phyloP scores from a whole-genome alignment of 2,888 invertebrate species.

The Apoderus coryli region DNA sequence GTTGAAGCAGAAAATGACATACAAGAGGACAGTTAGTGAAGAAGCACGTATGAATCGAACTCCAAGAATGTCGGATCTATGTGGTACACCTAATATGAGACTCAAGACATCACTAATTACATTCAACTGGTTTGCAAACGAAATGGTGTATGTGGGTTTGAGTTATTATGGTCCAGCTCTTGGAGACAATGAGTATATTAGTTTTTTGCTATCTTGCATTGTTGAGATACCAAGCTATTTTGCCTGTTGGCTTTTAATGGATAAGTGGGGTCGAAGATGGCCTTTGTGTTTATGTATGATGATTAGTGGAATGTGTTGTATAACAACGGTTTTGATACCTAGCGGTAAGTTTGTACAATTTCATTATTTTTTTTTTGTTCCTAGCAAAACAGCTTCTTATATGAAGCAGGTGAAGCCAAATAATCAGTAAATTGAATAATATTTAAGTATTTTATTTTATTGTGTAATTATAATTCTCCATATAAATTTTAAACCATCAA shows the following conservation, averaged over 20 bases:
- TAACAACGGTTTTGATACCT: slow-evolving; percentile 71
- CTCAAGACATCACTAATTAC: slow-evolving; percentile 76
- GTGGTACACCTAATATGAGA: slow-evolving; percentile 76
- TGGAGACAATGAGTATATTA: slow-evolving; percentile 76
- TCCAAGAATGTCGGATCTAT: slow-evolving; percentile 37
- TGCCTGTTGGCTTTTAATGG: slow-evolving; percentile 79
- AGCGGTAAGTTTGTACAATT: slow-evolving; percentile 52
- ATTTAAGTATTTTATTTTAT: too few relatives aligned
- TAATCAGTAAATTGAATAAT: too few relatives aligned
- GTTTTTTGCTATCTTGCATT: slow-evolving; percentile 72
- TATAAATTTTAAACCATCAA: too few relatives aligned
- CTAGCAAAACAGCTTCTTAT: too few relatives aligned
- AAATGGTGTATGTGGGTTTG: slow-evolving; percentile 82
- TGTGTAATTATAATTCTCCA: too few relatives aligned
- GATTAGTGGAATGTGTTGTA: slow-evolving; percentile 69
- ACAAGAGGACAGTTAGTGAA: slow-evolving; percentile 41
- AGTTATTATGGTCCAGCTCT: slow-evolving; percentile 84
- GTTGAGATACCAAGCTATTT: slow-evolving; percentile 84
- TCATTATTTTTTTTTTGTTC: too few relatives aligned
- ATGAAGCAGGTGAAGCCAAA: too few relatives aligned
- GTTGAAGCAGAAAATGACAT: slow-evolving; percentile 55
- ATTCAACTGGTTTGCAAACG: slow-evolving; percentile 83
- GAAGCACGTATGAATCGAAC: slow-evolving; percentile 32
- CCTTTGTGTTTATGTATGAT: slow-evolving; percentile 77
- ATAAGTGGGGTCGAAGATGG: slow-evolving; percentile 77